phyloP scores from a whole-genome alignment of 2,888 invertebrate genomes.

The Dicyrtomina minuta region DNA sequence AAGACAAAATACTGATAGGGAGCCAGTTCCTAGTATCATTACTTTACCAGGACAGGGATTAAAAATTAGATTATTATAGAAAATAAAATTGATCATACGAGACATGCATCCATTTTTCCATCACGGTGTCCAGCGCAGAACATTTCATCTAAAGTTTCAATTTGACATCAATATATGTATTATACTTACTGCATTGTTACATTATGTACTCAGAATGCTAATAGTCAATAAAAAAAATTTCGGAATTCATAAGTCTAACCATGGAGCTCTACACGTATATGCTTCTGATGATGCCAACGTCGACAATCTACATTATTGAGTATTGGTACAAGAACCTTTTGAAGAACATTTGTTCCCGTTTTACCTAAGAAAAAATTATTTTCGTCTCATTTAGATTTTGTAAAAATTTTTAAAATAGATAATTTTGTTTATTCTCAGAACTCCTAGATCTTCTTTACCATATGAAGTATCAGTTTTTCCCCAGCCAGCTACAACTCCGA shows the following conservation, averaged over 20 bases:
- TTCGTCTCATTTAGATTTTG: neutral
- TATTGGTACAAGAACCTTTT: conserved; percentile 79
- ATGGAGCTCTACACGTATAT: conserved; percentile 70
- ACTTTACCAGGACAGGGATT: too few relatives aligned
- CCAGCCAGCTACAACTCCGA: conserved; percentile 77
- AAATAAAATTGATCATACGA: conserved; percentile 58
- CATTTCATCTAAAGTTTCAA: conserved; percentile 63
- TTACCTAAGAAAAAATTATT: conserved; percentile 58
- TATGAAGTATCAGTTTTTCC: conserved; percentile 70
- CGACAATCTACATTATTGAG: conserved; percentile 75
- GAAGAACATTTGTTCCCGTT: conserved; percentile 75
- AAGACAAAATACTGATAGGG: too few relatives aligned
- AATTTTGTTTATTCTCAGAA: too few relatives aligned
- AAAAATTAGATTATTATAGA: too few relatives aligned
- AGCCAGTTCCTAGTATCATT: too few relatives aligned
- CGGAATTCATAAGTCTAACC: conserved; percentile 35
- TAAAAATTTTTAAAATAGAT: neutral
- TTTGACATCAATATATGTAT: neutral
- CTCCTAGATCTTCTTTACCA: too few relatives aligned
- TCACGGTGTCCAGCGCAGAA: conserved; percentile 81
- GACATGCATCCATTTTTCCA: conserved; percentile 78
- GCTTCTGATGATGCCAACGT: conserved; percentile 77
- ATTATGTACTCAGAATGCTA: conserved; percentile 79
- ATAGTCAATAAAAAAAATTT: neutral
- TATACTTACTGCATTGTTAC: conserved; percentile 55